These are phyloP conservation scores for Drosophila murphyi DNA, from an alignment of 1,140 invertebrate species.

Conservation along the genomic window DNA sequence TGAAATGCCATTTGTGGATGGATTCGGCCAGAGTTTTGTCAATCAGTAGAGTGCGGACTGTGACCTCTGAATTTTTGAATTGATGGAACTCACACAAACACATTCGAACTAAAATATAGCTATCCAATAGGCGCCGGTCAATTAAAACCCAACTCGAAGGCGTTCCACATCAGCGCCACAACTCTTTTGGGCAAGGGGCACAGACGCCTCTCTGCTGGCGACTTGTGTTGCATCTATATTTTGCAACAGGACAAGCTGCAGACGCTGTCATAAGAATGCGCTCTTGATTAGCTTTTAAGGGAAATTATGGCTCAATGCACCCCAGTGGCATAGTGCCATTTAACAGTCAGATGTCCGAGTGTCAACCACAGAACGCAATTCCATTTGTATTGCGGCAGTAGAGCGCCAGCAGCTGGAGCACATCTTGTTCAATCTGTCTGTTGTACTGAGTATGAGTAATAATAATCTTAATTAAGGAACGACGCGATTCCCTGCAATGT, in stretches of 20 bases:
- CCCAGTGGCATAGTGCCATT: background rate
- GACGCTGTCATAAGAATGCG: slow-evolving; percentile 10
- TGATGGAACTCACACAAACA: slow-evolving; percentile 6
- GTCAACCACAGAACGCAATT: slow-evolving; percentile 16
- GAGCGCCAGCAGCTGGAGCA: slow-evolving; percentile 17
- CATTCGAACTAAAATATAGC: background rate
- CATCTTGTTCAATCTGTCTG: slow-evolving; percentile 20
- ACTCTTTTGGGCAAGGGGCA: background rate
- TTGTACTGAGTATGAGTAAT: slow-evolving; percentile 10
- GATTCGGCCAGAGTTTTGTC: slow-evolving; percentile 29
- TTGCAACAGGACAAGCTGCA: background rate
- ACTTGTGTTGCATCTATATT: slow-evolving; percentile 1
- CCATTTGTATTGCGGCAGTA: slow-evolving; percentile 2
- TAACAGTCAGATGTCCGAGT: slow-evolving; percentile 23
- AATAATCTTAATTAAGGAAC: slow-evolving; percentile 21
- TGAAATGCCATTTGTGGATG: slow-evolving; percentile 39
- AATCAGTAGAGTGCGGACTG: slow-evolving; percentile 42
- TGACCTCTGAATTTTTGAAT: slow-evolving; percentile 36
- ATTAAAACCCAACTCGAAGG: slow-evolving; percentile 26
- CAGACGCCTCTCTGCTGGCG: background rate
- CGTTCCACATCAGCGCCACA: background rate
- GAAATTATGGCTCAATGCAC: slow-evolving; percentile 16
- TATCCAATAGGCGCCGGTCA: slow-evolving; percentile 15
- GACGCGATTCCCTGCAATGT: background rate
- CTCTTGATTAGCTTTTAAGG: slow-evolving; percentile 23